Conservation (phyloP, 2,113 vertebrate species). For the Tretioscincus oriximinensis region DNA sequence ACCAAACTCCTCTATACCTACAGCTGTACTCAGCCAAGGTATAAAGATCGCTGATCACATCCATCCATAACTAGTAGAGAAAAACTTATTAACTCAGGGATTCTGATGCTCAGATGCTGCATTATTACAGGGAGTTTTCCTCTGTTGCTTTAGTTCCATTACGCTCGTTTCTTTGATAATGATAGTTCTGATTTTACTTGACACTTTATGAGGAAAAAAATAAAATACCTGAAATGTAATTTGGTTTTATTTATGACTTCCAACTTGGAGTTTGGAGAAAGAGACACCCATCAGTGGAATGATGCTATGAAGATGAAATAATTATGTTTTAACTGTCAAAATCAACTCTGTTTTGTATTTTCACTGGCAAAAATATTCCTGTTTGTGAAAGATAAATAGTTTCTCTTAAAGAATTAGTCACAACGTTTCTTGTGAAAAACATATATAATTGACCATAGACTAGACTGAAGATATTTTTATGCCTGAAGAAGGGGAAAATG, state of each 20-base stretch:
- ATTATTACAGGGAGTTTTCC: neutral
- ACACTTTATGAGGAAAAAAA: neutral
- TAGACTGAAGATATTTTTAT: neutral
- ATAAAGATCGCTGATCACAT: too few relatives aligned
- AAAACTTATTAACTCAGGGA: neutral
- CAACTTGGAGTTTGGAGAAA: neutral
- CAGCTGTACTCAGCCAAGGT: too few relatives aligned
- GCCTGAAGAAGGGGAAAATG: neutral
- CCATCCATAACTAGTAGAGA: neutral
- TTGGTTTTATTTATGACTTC: neutral
- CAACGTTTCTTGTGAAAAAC: neutral
- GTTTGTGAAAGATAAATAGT: neutral
- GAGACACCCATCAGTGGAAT: neutral
- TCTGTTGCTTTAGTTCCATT: neutral
- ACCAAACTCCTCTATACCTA: too few relatives aligned
- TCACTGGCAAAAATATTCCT: neutral
- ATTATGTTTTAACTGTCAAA: neutral
- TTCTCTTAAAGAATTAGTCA: constrained; percentile 1
- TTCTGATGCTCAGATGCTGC: neutral
- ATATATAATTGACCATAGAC: neutral
- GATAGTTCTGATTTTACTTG: neutral
- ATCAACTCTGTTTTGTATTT: neutral
- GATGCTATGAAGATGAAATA: neutral
- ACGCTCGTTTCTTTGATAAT: neutral
- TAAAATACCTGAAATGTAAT: neutral